Conservation (phyloP, 2,113 vertebrate genomes). For the Ctenodactylus gundi region DNA sequence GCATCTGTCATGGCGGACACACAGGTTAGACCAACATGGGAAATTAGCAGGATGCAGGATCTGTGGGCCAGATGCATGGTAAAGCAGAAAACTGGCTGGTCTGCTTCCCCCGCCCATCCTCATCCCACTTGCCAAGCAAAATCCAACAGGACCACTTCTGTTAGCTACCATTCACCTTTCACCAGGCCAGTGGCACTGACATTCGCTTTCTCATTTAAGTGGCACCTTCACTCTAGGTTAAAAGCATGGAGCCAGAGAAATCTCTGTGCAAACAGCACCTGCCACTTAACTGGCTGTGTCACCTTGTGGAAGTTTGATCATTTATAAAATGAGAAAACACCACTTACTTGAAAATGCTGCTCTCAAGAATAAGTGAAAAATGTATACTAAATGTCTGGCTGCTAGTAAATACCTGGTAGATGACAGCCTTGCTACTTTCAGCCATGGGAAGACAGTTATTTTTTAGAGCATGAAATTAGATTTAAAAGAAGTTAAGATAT, state of each 20-base stretch:
- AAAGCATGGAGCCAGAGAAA: background rate
- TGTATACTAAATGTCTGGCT: background rate
- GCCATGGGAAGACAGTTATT: background rate
- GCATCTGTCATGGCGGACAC: constrained; percentile 57
- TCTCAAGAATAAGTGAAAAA: background rate
- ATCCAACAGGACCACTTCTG: background rate
- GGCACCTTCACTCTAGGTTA: background rate
- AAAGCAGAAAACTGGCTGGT: background rate
- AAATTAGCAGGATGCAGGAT: constrained; percentile 10
- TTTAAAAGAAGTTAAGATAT: background rate
- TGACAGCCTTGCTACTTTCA: background rate
- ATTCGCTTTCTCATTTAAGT: background rate
- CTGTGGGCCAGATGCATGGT: background rate
- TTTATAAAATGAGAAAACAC: background rate
- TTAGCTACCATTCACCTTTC: constrained; percentile 42
- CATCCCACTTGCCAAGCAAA: background rate
- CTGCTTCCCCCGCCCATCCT: background rate
- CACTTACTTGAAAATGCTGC: constrained; percentile 24
- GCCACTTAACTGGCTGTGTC: background rate
- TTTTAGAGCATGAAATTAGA: constrained; percentile 50
- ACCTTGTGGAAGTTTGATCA: constrained; percentile 7
- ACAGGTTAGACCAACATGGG: background rate
- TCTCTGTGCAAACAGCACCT: background rate
- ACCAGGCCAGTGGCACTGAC: background rate
- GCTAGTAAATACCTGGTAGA: background rate